Base-by-base conservation (phyloP, 2,888 invertebrate genomes). In the Melinaea menophilus region DNA sequence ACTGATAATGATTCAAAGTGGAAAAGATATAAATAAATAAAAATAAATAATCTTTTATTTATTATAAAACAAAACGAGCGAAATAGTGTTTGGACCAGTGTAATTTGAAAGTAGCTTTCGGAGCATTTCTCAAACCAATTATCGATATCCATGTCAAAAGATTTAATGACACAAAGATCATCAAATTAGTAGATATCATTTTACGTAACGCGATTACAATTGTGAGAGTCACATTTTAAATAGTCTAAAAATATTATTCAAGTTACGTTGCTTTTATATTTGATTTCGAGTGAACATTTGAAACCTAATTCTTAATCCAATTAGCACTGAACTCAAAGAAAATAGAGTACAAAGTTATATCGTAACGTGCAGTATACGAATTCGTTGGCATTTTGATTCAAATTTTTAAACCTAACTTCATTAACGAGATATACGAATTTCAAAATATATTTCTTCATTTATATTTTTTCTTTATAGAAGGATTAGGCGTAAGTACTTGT, bases 31-130 rank as follows among this genome's bases (percentile, higher is more conserved):
- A 22, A 22, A 22, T 22, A 22, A 22, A 22, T 22, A 22, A 22
- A 22, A 22, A 22, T 22, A 22, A 22, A 22, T 22, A 46, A 46
- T 11, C 12, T 12, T n/a, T 45, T 58, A 46, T 35, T 56, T 35
- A 4, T 35, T n/a, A 75, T 75, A 60, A 37, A 11, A 31, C 60
- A 47, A 45, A 61, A 46, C 45, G 47, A 61, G 56, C 47, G 47
- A 5, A 61, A 61, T 47, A 35, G 60, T 46, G 60, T 46, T 60
- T 46, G 46, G 46, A 11, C 46, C 51, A n/a, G 34, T 46, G 35
- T 61, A 61, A 55, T 59, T 35, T 55, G 35, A 56, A 61, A 61
- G 55, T 61, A 56, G 55, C 47, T 56, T 41, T 59, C 41, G 13
- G 22, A 33, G 37, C 35, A 46, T 4, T 51, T 33, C 48, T 59